phyloP scores from a whole-genome alignment of 2,113 vertebrate genomes.

The Pantherophis guttatus region DNA sequence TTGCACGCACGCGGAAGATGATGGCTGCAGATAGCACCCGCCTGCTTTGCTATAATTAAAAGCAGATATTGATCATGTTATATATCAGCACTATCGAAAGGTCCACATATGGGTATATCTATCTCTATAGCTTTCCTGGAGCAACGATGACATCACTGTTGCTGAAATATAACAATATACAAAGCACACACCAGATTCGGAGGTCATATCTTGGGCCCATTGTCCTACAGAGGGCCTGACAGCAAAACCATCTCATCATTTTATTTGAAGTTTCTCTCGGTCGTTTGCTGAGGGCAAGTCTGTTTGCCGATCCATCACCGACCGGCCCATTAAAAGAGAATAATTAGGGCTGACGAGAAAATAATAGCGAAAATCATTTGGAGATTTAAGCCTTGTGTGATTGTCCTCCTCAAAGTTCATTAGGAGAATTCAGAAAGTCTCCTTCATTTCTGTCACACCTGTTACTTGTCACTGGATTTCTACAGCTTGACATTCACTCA shows the following conservation, averaged over 20 bases:
- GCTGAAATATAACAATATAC: constrained; percentile 51
- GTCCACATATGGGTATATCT: constrained; percentile 37
- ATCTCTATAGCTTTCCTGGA: constrained; percentile 62
- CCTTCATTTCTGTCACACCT: not conserved
- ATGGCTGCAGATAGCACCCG: constrained; percentile 84
- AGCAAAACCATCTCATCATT: constrained; percentile 37
- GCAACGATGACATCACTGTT: constrained; percentile 83
- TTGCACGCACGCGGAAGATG: constrained; percentile 83
- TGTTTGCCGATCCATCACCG: constrained; percentile 31
- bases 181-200: constrained; percentile 20
- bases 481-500: not conserved
- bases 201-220: not conserved
- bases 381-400: not conserved
- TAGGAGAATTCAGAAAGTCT: not conserved
- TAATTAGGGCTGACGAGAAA: constrained; percentile 15
- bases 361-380: constrained; percentile 37
- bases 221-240: constrained; percentile 31
- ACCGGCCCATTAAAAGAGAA: constrained; percentile 29
- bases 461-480: not conserved
- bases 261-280: constrained; percentile 23
- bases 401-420: not conserved
- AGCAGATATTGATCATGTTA: constrained; percentile 75
- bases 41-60: constrained; percentile 81
- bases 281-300: constrained; percentile 17
- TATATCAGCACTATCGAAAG: constrained; percentile 81